Evolutionary conservation across 2,888 invertebrate species (phyloP).

Genomic region (Tholera decimalis): DNA sequence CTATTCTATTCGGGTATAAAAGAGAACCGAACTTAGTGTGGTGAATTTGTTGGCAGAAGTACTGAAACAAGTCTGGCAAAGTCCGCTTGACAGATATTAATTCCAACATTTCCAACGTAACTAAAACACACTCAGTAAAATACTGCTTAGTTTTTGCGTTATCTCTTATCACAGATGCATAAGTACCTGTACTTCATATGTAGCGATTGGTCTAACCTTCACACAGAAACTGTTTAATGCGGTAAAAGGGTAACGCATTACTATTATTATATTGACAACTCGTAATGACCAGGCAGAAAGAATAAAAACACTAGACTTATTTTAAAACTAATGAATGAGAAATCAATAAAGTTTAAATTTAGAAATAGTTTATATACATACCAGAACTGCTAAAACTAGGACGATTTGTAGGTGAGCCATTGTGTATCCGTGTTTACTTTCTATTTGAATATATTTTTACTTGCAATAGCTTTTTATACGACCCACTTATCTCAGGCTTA

Average conservation of each 20-base stretch:
- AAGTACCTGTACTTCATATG: too few relatives aligned
- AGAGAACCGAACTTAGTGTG: too few relatives aligned
- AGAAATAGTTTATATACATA: constrained; percentile 16
- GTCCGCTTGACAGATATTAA: too few relatives aligned
- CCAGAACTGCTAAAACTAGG: constrained; percentile 35
- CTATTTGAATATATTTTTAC: constrained; percentile 13
- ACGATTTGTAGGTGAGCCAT: constrained; percentile 33
- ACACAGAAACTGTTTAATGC: too few relatives aligned
- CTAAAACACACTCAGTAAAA: too few relatives aligned
- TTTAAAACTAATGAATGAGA: background rate
- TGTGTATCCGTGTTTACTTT: constrained; percentile 10
- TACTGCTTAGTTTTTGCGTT: too few relatives aligned
- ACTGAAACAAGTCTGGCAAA: too few relatives aligned
- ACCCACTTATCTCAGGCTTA: constrained; percentile 38
- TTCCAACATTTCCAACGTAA: too few relatives aligned
- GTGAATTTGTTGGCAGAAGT: too few relatives aligned
- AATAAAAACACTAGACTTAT: background rate
- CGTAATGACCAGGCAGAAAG: background rate
- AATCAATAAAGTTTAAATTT: background rate
- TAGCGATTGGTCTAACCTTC: background rate
- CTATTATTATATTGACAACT: background rate
- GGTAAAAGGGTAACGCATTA: background rate
- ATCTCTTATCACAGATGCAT: too few relatives aligned
- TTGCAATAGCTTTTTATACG: constrained; percentile 32
- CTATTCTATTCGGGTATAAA: too few relatives aligned